Evolutionary conservation across 2,113 vertebrate species (phyloP).

Genomic region (Triplophysa rosa): DNA sequence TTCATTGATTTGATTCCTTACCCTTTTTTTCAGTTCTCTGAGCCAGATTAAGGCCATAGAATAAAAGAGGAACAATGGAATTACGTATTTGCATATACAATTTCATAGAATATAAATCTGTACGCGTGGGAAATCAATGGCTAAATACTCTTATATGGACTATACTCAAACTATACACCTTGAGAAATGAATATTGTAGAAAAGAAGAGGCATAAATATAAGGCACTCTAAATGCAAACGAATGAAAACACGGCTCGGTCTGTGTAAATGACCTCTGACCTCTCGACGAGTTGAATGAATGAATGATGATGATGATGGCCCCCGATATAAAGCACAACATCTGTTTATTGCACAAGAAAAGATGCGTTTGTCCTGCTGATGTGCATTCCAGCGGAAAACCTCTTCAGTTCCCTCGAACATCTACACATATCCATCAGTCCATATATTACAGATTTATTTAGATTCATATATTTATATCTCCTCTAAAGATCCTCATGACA

Average conservation of each 20-base stretch:
- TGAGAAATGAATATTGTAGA: constrained; percentile 87
- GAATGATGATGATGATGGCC: not conserved
- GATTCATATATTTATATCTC: constrained; percentile 50
- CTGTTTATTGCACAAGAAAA: constrained; percentile 97
- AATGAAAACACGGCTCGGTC: constrained; percentile 78
- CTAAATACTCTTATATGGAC: constrained; percentile 73
- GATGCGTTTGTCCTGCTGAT: constrained; percentile 90
- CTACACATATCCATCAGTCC: constrained; percentile 65
- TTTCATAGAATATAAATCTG: constrained; percentile 67
- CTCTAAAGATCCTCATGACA: constrained; percentile 53
- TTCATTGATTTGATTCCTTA: not conserved
- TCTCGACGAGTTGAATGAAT: not conserved
- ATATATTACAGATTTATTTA: constrained; percentile 46
- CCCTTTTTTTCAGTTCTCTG: constrained; percentile 43
- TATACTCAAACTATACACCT: constrained; percentile 77
- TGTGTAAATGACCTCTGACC: constrained; percentile 70
- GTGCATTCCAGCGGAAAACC: constrained; percentile 91
- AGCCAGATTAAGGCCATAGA: constrained; percentile 74
- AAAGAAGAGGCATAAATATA: constrained; percentile 98
- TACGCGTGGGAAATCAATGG: constrained; percentile 70
- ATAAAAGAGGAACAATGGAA: constrained; percentile 68
- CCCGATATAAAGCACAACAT: constrained; percentile 73
- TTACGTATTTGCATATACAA: constrained; percentile 82
- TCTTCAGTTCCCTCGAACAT: constrained; percentile 80
- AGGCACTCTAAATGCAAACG: constrained; percentile 99